These are phyloP conservation scores for Aspidiotus rigidus DNA, from an alignment of 2,888 invertebrate species.

Conservation along the genomic window DNA sequence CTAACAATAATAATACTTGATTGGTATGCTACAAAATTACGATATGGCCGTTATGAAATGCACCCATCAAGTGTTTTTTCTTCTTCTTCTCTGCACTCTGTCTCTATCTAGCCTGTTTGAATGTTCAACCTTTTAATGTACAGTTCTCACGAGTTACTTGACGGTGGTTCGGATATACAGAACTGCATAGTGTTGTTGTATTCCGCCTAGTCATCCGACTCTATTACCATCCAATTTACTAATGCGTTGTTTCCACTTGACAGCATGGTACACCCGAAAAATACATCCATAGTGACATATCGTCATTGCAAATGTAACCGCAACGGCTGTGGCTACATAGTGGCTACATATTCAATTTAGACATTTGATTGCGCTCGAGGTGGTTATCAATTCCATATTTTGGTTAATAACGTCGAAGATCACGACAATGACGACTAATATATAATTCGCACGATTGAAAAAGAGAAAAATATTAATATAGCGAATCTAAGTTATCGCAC, in stretches of 20 bases:
- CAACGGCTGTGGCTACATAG: no score
- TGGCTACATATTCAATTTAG: no score
- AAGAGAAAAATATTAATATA: no score
- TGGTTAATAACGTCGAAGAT: no score
- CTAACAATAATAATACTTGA: slow-evolving; percentile 2
- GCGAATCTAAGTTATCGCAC: no score
- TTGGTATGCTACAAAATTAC: slow-evolving; percentile 4
- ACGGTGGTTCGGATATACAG: not conserved
- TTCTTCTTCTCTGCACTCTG: not conserved
- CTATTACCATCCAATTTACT: slow-evolving; percentile 4
- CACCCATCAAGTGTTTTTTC: not conserved
- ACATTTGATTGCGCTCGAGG: no score
- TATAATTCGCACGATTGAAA: no score
- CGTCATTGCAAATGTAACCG: no score
- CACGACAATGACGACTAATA: no score
- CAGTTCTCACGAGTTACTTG: slow-evolving; percentile 1
- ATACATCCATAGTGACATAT: no score
- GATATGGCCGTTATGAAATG: not conserved
- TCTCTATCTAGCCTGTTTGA: not conserved
- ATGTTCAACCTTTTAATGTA: not conserved
- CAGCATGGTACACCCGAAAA: not conserved
- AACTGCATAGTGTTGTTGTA: not conserved
- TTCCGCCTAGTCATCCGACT: slow-evolving; percentile 3
- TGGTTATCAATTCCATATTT: no score
- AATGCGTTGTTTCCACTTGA: slow-evolving; percentile 4